Evolutionary conservation across 2,113 vertebrate species (phyloP).

Genomic region (Tetrao urogallus): DNA sequence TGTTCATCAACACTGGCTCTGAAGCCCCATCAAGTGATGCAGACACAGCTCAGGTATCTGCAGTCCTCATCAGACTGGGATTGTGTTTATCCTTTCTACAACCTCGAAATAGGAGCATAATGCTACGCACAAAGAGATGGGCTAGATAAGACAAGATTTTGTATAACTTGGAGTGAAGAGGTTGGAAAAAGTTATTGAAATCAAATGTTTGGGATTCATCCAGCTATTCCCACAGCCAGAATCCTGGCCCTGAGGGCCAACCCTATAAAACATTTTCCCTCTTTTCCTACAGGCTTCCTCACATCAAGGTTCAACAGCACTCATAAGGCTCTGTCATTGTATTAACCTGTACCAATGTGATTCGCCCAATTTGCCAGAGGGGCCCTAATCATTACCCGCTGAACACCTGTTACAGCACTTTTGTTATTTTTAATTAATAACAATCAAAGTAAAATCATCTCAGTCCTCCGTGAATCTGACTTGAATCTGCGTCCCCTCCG

Average conservation of each 20-base stretch:
- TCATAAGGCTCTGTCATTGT: background rate
- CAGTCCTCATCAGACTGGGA: background rate
- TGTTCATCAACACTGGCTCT: background rate
- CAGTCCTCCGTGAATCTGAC: background rate
- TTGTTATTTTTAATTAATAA: conserved; percentile 32
- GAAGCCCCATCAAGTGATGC: background rate
- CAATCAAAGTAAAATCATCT: conserved; percentile 29
- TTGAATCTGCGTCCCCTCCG: background rate
- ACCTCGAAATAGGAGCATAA: background rate
- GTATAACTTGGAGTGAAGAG: background rate
- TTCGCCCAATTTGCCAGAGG: background rate
- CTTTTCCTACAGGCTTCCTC: background rate
- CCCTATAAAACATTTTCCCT: background rate
- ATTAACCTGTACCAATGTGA: background rate
- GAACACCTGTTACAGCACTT: background rate
- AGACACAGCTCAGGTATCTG: background rate
- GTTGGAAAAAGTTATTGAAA: background rate
- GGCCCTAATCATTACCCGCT: background rate
- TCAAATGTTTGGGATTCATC: background rate
- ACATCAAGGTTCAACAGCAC: background rate
- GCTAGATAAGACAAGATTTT: background rate
- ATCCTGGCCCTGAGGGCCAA: background rate
- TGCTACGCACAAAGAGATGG: background rate
- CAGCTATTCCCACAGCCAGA: background rate
- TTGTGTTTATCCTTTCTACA: background rate